Conservation (phyloP, 37 sponge, comb jelly and placozoan species). For the Hormiphora californensis region DNA sequence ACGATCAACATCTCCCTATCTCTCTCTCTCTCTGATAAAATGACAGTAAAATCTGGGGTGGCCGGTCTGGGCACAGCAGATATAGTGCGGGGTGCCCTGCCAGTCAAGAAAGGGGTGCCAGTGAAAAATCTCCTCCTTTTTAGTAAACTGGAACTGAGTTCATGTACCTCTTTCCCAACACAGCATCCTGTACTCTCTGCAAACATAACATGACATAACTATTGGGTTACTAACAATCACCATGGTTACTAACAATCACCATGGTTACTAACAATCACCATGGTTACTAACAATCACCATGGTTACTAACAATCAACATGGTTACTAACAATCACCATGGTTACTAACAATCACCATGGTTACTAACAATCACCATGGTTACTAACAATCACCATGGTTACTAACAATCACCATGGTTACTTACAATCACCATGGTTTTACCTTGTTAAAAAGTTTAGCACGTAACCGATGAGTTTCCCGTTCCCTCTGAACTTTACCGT, state of each 20-base stretch:
- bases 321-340: no score
- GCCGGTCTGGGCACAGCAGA: no score
- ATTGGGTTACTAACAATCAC: neutral
- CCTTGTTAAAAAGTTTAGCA: conserved; percentile 36
- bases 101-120: no score
- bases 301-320: neutral
- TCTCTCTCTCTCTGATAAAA: no score
- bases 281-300: neutral
- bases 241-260: neutral
- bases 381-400: neutral
- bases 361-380: neutral
- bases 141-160: conserved; percentile 9
- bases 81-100: no score
- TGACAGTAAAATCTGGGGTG: no score
- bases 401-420: neutral
- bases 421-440: neutral
- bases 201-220: neutral
- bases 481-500: conserved; percentile 35
- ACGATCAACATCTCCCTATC: no score
- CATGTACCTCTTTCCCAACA: neutral
- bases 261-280: neutral
- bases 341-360: neutral
- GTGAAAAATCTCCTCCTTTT: no score
- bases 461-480: conserved; percentile 28
- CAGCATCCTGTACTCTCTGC: conserved; percentile 30